phyloP scores from a whole-genome alignment of 2,797 vertebrate species.

The Nasua narica region DNA sequence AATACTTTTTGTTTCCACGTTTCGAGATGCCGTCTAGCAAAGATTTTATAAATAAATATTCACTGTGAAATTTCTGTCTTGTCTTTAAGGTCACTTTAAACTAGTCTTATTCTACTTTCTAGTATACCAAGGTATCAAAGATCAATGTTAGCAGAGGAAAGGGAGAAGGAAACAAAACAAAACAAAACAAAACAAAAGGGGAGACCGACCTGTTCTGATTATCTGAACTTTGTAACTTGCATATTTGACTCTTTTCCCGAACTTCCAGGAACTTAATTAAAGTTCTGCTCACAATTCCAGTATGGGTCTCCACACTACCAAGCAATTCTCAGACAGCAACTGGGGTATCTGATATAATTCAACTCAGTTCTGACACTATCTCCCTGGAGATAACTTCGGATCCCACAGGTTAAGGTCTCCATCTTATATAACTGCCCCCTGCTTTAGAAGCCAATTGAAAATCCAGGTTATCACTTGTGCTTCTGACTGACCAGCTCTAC shows the following conservation, averaged over 20 bases:
- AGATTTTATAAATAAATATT: background rate
- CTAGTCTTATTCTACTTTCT: background rate
- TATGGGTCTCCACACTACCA: background rate
- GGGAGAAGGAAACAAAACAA: rapidly evolving
- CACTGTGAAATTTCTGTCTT: background rate
- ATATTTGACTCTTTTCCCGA: background rate
- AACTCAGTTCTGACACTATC: background rate
- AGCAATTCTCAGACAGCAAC: background rate
- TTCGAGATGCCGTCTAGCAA: background rate
- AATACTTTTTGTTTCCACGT: constrained; percentile 2
- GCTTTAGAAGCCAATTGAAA: background rate
- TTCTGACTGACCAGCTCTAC: background rate
- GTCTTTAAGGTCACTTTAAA: constrained; percentile 24
- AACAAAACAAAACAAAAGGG: background rate
- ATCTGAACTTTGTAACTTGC: background rate
- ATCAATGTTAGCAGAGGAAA: background rate
- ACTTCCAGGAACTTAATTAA: background rate
- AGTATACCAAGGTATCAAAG: background rate
- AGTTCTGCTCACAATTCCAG: background rate
- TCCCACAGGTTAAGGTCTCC: background rate
- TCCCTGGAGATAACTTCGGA: background rate
- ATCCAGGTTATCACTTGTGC: background rate
- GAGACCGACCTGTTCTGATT: background rate
- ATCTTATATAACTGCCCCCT: background rate
- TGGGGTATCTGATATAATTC: background rate